phyloP scores from a whole-genome alignment of 2,797 vertebrate genomes.

The Eptatretus atami region DNA sequence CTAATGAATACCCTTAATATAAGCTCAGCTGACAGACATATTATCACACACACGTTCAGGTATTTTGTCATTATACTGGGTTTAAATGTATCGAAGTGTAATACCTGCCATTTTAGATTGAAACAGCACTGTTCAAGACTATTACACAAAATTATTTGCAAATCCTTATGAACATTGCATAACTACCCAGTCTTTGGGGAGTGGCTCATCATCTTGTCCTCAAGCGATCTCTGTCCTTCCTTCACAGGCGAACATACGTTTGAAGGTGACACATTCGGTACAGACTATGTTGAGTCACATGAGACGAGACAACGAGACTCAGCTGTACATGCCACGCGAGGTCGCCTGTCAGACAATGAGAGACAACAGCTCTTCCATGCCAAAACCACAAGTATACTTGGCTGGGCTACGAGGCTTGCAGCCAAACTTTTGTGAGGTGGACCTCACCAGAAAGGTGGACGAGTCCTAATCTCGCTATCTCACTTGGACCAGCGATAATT shows the following conservation, averaged over 20 bases:
- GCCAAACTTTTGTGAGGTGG: background rate
- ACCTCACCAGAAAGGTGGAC: background rate
- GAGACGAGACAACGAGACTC: constrained; percentile 37
- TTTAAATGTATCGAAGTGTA: no score
- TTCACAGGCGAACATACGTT: constrained; percentile 35
- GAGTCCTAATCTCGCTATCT: background rate
- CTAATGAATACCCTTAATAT: no score
- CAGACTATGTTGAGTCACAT: constrained; percentile 53
- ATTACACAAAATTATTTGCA: no score
- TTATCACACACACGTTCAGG: no score
- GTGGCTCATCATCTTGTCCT: no score
- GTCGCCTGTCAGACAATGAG: constrained; percentile 21
- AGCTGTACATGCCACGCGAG: constrained; percentile 28
- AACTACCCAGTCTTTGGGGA: no score
- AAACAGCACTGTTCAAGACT: no score
- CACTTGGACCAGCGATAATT: no score
- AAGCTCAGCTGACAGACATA: no score
- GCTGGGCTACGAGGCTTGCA: constrained; percentile 25
- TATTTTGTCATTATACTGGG: no score
- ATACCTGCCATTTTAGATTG: no score
- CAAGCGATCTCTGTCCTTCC: constrained; percentile 6
- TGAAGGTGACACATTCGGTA: constrained; percentile 26
- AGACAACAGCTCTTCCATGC: constrained; percentile 21
- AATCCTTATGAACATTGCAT: no score
- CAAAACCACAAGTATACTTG: constrained; percentile 30